Conservation (phyloP, 2,113 vertebrate species). For the Laterallus jamaicensis region DNA sequence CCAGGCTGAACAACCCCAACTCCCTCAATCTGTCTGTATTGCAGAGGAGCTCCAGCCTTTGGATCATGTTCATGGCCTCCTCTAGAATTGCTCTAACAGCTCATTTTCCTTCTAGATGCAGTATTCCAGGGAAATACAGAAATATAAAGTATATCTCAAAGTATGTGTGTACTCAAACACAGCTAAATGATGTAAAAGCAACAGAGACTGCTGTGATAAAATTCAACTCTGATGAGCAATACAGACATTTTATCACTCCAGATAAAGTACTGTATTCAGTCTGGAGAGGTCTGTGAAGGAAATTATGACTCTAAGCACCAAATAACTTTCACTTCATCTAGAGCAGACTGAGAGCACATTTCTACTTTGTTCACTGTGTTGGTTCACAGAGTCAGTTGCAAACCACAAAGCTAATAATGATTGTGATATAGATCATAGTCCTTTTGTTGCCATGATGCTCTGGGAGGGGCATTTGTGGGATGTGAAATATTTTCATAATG, state of each 20-base stretch:
- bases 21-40: too few species aligned
- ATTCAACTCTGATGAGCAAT: neutral
- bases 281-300: neutral
- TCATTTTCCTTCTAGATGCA: too few species aligned
- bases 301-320: rapidly evolving
- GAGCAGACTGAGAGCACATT: neutral
- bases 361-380: rapidly evolving
- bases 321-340: rapidly evolving
- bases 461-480: neutral
- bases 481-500: neutral
- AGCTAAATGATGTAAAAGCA: neutral
- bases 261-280: neutral
- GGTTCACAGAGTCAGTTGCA: neutral
- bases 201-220: neutral
- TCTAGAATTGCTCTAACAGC: too few species aligned
- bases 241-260: neutral
- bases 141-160: neutral
- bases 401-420: neutral
- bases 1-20: too few species aligned
- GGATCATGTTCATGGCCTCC: too few species aligned
- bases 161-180: neutral
- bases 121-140: neutral
- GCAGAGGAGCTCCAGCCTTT: too few species aligned
- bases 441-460: neutral
- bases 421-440: rapidly evolving